Evolutionary conservation across 2,113 vertebrate genomes (phyloP).

Genomic region (Phylloscopus trochilus): DNA sequence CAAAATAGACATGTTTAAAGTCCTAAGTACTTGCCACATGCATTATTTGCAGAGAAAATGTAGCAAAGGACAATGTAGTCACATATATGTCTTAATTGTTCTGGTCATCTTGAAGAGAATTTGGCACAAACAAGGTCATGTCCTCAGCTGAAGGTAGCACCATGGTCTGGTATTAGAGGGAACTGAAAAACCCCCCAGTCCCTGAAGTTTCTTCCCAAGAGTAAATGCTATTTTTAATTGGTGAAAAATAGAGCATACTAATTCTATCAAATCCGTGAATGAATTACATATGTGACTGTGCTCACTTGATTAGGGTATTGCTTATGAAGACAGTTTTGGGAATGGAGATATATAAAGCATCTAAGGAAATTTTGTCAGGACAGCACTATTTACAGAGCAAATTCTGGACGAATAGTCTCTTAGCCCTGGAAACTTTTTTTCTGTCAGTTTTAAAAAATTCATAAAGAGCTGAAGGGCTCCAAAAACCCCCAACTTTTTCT

Average conservation of each 20-base stretch:
- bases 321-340: slow-evolving; percentile 32
- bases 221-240: slow-evolving; percentile 47
- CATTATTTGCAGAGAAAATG: neutral
- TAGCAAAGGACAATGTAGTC: neutral
- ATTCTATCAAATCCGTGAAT: slow-evolving; percentile 61
- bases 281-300: slow-evolving; percentile 53
- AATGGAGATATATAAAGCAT: neutral
- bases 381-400: neutral
- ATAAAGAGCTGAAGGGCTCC: neutral
- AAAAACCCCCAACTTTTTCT: rapidly evolving
- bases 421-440: neutral
- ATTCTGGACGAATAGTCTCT: neutral
- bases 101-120: neutral
- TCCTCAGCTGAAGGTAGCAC: neutral
- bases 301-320: slow-evolving; percentile 45
- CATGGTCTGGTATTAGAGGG: neutral
- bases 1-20: neutral
- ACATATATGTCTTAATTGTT: neutral
- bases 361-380: neutral
- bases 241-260: slow-evolving; percentile 64
- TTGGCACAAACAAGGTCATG: neutral
- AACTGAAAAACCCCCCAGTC: neutral
- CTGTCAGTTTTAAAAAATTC: neutral
- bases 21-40: neutral
- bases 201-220: slow-evolving; percentile 42